phyloP scores from a whole-genome alignment of 2,888 invertebrate species.

The Catocala sponsa region DNA sequence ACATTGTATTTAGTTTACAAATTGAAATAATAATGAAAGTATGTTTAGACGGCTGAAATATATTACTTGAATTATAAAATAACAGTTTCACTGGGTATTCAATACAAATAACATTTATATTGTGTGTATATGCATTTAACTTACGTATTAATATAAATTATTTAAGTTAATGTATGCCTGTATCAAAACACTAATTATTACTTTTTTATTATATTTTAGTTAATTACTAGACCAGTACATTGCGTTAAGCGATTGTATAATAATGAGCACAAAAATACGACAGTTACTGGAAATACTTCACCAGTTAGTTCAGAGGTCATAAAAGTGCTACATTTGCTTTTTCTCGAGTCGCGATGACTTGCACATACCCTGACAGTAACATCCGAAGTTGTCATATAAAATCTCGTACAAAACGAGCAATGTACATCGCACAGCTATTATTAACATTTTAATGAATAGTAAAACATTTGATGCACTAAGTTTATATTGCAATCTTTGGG shows the following conservation, averaged over 20 bases:
- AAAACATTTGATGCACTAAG: conserved; percentile 60
- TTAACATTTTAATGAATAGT: conserved; percentile 58
- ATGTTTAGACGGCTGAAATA: neutral
- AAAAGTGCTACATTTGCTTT: conserved; percentile 1
- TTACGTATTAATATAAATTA: too few species aligned
- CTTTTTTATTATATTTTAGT: too few species aligned
- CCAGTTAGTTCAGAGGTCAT: too few species aligned
- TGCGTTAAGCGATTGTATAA: too few species aligned
- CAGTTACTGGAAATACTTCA: too few species aligned
- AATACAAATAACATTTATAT: too few species aligned
- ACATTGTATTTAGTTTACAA: conserved; percentile 33
- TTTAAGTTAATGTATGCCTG: too few species aligned
- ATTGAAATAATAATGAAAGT: conserved; percentile 33
- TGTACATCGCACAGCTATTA: conserved; percentile 43
- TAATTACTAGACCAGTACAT: too few species aligned
- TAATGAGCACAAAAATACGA: too few species aligned
- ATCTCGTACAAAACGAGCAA: conserved; percentile 51
- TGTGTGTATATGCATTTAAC: too few species aligned
- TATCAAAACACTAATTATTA: too few species aligned
- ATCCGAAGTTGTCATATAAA: conserved; percentile 61
- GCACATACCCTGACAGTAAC: conserved; percentile 38
- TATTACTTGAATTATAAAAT: neutral
- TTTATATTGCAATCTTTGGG: conserved; percentile 58
- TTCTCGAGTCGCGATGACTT: neutral
- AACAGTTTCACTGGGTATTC: too few species aligned